These are phyloP conservation scores for Champsocephalus esox DNA, from an alignment of 2,797 vertebrate genomes.

Conservation along the genomic window DNA sequence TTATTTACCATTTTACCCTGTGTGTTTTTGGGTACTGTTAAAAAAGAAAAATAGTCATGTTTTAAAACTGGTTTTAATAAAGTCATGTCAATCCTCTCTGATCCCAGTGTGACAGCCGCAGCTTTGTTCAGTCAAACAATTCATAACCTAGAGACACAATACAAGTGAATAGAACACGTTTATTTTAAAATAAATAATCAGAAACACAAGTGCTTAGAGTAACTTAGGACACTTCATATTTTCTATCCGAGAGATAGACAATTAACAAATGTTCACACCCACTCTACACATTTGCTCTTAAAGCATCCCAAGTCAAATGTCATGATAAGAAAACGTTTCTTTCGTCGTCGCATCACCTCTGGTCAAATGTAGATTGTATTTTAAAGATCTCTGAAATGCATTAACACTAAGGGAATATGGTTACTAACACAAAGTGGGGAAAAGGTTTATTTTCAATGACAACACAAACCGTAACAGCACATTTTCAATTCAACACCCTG, in stretches of 20 bases:
- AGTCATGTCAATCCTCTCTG: conserved; percentile 47
- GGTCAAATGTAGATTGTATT: conserved; percentile 17
- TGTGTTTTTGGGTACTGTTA: conserved; percentile 52
- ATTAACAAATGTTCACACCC: conserved; percentile 16
- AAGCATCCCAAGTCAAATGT: conserved; percentile 12
- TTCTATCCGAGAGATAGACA: conserved; percentile 8
- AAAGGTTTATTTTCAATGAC: background rate
- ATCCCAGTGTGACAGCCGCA: background rate
- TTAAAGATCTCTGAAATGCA: conserved; percentile 11
- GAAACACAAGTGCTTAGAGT: conserved; percentile 73
- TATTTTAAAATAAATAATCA: conserved; percentile 80
- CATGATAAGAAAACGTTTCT: background rate
- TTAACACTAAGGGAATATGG: background rate
- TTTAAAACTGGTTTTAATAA: conserved; percentile 76
- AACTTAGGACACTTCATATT: conserved; percentile 25
- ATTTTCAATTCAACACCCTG: conserved; percentile 22
- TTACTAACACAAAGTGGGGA: background rate
- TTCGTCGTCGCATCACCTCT: conserved; percentile 1
- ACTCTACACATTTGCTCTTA: background rate
- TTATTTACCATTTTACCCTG: conserved; percentile 32
- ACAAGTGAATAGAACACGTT: conserved; percentile 54
- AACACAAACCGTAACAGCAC: conserved; percentile 16
- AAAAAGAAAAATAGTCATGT: conserved; percentile 36
- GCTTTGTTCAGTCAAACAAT: conserved; percentile 2
- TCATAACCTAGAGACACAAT: background rate